These are phyloP conservation scores for Campylomormyrus tamandua DNA, from an alignment of 2,113 vertebrate species.

Conservation along the genomic window DNA sequence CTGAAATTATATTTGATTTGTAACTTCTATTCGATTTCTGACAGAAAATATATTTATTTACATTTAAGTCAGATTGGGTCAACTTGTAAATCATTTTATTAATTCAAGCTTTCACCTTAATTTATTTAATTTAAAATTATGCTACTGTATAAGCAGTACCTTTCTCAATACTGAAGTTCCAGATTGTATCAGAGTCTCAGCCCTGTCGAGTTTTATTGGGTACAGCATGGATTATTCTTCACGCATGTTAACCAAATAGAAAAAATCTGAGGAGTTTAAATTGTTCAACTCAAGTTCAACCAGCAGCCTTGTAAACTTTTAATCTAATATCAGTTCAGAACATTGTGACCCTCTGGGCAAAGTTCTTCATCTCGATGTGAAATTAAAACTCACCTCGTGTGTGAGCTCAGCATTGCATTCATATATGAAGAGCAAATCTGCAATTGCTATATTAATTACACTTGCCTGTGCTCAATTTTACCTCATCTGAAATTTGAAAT, in stretches of 20 bases:
- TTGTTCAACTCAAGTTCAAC: background rate
- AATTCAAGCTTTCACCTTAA: background rate
- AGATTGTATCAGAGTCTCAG: background rate
- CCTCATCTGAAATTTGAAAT: constrained; percentile 18
- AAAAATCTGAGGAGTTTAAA: background rate
- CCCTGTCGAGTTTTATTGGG: background rate
- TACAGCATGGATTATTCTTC: background rate
- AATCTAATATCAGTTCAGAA: background rate
- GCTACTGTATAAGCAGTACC: background rate
- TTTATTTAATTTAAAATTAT: background rate
- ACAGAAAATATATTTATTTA: background rate
- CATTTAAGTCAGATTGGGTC: background rate
- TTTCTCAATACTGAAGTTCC: background rate
- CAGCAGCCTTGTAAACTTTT: background rate
- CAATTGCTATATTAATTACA: constrained; percentile 22
- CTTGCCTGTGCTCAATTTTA: constrained; percentile 10
- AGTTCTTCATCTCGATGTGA: background rate
- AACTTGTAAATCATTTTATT: background rate
- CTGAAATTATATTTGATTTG: background rate
- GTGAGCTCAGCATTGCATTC: background rate
- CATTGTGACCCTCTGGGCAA: constrained; percentile 4
- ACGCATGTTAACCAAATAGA: background rate
- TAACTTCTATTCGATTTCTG: background rate
- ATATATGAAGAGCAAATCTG: background rate
- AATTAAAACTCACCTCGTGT: constrained; percentile 18